phyloP scores from a whole-genome alignment of 2,888 invertebrate species.

The Antheraea yamamai region DNA sequence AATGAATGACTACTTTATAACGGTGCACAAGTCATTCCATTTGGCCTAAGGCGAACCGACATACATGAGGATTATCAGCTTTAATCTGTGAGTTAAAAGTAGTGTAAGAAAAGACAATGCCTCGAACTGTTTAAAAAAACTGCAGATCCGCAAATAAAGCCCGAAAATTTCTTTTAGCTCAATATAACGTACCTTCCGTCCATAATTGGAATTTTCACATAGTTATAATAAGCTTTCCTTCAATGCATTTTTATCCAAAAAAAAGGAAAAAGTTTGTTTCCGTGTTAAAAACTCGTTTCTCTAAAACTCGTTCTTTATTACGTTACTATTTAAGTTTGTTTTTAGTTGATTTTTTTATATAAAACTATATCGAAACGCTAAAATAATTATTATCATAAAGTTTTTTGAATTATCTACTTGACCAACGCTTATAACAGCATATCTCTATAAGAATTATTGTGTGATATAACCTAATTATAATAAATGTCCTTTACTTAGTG shows the following conservation, averaged over 20 bases:
- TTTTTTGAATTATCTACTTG: slow-evolving; percentile 66
- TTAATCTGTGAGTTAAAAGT: background rate
- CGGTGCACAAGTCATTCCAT: too few species aligned
- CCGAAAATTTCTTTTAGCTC: slow-evolving; percentile 59
- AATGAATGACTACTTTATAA: too few species aligned
- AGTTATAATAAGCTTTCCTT: slow-evolving; percentile 61
- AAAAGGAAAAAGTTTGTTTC: background rate
- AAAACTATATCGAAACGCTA: slow-evolving; percentile 37
- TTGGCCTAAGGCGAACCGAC: too few species aligned
- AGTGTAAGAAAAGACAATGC: slow-evolving; percentile 43
- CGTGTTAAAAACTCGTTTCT: slow-evolving; percentile 22
- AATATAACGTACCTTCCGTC: slow-evolving; percentile 76
- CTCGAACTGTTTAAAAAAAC: slow-evolving; percentile 36
- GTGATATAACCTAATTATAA: slow-evolving; percentile 80
- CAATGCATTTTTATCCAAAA: slow-evolving; percentile 53
- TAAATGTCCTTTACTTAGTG: slow-evolving; percentile 62
- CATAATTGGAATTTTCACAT: slow-evolving; percentile 69
- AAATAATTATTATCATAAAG: slow-evolving; percentile 35
- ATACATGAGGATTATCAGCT: too few species aligned
- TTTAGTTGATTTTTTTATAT: slow-evolving; percentile 27
- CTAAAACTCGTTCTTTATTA: slow-evolving; percentile 15
- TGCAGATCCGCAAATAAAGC: slow-evolving; percentile 36
- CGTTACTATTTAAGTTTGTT: slow-evolving; percentile 36
- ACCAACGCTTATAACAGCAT: slow-evolving; percentile 80
- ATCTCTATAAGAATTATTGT: slow-evolving; percentile 78